Percentiles rank a stretch among this genome's conserved stretches.
phyloP scores from a whole-genome alignment of 2,888 invertebrate genomes.

The Agrotis clavis region DNA sequence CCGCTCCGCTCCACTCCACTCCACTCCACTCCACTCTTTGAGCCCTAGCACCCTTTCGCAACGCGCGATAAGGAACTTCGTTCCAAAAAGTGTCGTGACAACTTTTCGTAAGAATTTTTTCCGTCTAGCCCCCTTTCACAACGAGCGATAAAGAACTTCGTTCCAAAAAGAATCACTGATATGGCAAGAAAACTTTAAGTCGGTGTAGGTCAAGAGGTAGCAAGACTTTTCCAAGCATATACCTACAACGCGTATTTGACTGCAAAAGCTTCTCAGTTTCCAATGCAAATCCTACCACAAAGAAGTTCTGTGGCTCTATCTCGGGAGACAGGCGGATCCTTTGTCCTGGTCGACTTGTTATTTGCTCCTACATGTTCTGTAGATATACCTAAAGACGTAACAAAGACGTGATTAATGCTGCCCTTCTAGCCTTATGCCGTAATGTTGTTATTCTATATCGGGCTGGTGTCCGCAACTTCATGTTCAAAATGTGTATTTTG shows the following conservation, averaged over 20 bases:
- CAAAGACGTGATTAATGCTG: background rate
- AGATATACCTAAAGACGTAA: no score
- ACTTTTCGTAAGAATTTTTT: no score
- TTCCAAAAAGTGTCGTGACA: no score
- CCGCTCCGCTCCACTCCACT: no score
- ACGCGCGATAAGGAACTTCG: no score
- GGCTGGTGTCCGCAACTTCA: background rate
- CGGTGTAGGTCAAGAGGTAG: no score
- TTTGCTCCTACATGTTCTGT: background rate
- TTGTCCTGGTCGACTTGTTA: background rate
- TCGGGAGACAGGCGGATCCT: background rate
- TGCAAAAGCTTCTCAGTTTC: slow-evolving; percentile 13
- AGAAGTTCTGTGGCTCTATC: background rate
- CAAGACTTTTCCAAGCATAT: slow-evolving; percentile 7
- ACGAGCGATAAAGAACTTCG: no score
- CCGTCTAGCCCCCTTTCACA: no score
- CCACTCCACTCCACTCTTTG: no score
- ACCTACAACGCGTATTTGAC: slow-evolving; percentile 4
- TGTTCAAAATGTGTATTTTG: background rate
- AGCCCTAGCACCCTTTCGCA: no score
- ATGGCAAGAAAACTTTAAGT: no score
- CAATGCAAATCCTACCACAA: slow-evolving; percentile 12
- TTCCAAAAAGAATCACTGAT: no score
- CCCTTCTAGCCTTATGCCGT: background rate
- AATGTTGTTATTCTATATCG: background rate